phyloP scores from a whole-genome alignment of 2,113 vertebrate species.

The Isurus oxyrinchus region DNA sequence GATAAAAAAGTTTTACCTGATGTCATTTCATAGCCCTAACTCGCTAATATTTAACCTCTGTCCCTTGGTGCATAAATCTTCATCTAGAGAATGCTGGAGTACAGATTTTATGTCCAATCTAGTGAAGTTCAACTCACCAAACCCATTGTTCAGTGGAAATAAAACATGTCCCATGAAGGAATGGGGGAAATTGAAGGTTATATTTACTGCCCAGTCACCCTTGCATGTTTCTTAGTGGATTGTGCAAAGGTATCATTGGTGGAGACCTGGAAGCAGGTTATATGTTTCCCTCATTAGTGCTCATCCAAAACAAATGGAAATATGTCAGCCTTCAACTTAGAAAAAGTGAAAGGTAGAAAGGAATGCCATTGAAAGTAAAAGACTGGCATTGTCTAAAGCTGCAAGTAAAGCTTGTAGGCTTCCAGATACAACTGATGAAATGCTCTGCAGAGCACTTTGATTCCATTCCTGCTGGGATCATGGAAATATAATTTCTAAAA shows the following conservation, averaged over 20 bases:
- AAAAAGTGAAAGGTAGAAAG: too few relatives aligned
- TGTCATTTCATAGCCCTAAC: neutral
- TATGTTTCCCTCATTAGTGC: neutral
- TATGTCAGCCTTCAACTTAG: neutral
- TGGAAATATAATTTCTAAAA: conserved; percentile 24
- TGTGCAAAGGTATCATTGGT: neutral
- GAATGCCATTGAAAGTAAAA: neutral
- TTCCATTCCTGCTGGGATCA: neutral
- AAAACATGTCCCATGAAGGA: neutral
- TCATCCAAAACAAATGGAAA: neutral
- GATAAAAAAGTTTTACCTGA: neutral
- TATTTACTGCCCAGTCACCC: neutral
- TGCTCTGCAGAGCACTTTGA: neutral
- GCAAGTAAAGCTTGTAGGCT: neutral
- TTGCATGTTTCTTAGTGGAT: too few relatives aligned
- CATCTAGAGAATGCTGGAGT: neutral
- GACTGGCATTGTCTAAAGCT: neutral
- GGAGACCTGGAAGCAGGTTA: neutral
- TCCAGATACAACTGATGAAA: neutral
- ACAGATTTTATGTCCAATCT: neutral
- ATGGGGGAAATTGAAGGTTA: neutral
- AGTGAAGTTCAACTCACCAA: neutral
- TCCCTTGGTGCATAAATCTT: neutral
- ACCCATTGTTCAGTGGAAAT: neutral
- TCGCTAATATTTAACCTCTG: neutral